Base-by-base conservation (phyloP, 2,888 invertebrate species). In the Leucoma salicis region DNA sequence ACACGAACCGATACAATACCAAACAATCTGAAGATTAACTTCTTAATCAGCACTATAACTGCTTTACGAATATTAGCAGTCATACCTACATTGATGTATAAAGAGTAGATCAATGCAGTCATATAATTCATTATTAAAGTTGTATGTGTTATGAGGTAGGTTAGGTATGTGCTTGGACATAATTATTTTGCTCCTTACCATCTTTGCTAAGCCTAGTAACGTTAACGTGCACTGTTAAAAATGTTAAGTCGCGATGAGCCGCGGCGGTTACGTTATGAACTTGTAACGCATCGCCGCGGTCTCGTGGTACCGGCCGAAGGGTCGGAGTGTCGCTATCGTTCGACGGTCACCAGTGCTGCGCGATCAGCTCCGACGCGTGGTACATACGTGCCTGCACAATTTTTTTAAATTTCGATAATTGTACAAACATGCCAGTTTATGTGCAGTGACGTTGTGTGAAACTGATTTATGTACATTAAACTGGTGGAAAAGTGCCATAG, bases 241-340 rank as follows among this genome's bases (percentile, higher is more conserved):
- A n/a, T n/a, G 31, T 40, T 42, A 49, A 49, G 57, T 49, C 42
- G 49, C 46, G 45, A 52, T 47, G 53, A 43, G 49, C 48, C 50
- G 49, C 49, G 51, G 41, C 46, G 39, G 50, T 43, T 45, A 47
- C 46, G 10, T 39, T 48, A 42, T n/a, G 47, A 51, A 18, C 29
- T 62, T 56, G 43, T 49, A 48, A 55, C 45, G 62, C 61, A 57
- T 69, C 72, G 78, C 56, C 56, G 57, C 45, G 56, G 61, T 75
- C 38, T 69, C 78, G 74, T 80, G 77, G 87, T 87, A 82, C 65
- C 64, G 70, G 83, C 57, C 62, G 59, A 74, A 78, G 85, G 85
- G 84, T 83, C 84, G 85, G 73, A 68, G 74, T 69, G 72, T 72
- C 74, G 80, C 85, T 88, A 88, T 87, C 88, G 85, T 86, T 78